A percentile compares a stretch with the other conserved stretches of the same genome.
Conservation (phyloP, 2,113 vertebrate genomes). For the Pseudopipra pipra region DNA sequence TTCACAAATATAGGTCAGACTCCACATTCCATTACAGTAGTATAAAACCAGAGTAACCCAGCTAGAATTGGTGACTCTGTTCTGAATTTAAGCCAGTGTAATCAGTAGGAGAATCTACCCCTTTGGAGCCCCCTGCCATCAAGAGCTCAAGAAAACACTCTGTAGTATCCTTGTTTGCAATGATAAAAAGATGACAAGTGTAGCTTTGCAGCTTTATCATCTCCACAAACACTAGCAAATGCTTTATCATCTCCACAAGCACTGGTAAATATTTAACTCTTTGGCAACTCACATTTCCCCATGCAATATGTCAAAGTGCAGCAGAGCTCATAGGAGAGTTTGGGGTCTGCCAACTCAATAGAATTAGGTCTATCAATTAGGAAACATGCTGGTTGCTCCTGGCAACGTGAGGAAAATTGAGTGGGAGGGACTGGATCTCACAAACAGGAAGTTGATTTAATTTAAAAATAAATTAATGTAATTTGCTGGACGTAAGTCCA, state of each 20-base stretch:
- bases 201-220: slow-evolving; percentile 34
- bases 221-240: slow-evolving; percentile 25
- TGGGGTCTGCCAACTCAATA: slow-evolving; percentile 20
- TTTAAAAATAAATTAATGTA: background rate
- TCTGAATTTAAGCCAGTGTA: background rate
- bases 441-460: slow-evolving; percentile 29
- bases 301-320: slow-evolving; percentile 47
- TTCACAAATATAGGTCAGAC: background rate
- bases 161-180: slow-evolving; percentile 11
- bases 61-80: background rate
- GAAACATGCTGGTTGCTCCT: background rate
- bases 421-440: background rate
- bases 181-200: background rate
- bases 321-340: background rate
- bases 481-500: background rate
- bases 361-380: background rate
- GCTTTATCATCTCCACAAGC: slow-evolving; percentile 16
- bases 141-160: slow-evolving; percentile 19
- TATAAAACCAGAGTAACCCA: slow-evolving; percentile 3
- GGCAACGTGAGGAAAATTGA: background rate
- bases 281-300: slow-evolving; percentile 13
- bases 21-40: background rate
- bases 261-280: slow-evolving; percentile 72
- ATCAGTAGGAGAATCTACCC: slow-evolving; percentile 14
- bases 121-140: background rate